A percentile compares a stretch with the other conserved stretches of the same genome.
phyloP scores from a whole-genome alignment of 2,113 vertebrate species.

The Myrmecophaga tridactyla region DNA sequence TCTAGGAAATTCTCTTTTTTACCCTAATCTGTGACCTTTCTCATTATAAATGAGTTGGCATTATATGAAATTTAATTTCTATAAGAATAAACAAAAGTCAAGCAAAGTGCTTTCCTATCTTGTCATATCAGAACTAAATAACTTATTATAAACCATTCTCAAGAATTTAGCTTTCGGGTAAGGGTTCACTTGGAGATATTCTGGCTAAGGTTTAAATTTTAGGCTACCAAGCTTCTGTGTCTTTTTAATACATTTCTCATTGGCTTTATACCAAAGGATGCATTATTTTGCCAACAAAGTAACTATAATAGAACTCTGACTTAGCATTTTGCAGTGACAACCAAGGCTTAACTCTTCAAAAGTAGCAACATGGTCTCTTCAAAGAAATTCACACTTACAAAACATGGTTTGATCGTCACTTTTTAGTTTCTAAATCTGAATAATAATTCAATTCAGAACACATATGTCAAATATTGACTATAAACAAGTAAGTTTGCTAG shows the following conservation, averaged over 20 bases:
- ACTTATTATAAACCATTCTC: constrained; percentile 31
- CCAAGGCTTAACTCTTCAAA: background rate
- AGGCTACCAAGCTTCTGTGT: background rate
- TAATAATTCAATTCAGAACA: background rate
- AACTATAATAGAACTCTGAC: background rate
- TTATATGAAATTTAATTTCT: constrained; percentile 23
- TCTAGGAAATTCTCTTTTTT: background rate
- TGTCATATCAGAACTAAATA: background rate
- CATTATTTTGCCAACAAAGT: background rate
- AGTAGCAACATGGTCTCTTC: background rate
- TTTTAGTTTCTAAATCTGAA: background rate
- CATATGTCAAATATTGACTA: background rate
- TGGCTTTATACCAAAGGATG: background rate
- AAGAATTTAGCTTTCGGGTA: constrained; percentile 16
- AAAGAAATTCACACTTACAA: background rate
- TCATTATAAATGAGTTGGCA: background rate
- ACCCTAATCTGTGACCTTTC: background rate
- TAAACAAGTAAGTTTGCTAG: background rate
- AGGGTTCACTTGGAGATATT: background rate
- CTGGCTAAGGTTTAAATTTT: constrained; percentile 5
- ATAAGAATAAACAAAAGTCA: constrained; percentile 36
- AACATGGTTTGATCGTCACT: background rate
- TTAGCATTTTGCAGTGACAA: background rate
- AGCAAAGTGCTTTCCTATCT: background rate
- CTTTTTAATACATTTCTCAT: constrained; percentile 30